phyloP scores from a whole-genome alignment of 2,888 invertebrate species.

The Pasiphila rectangulata region DNA sequence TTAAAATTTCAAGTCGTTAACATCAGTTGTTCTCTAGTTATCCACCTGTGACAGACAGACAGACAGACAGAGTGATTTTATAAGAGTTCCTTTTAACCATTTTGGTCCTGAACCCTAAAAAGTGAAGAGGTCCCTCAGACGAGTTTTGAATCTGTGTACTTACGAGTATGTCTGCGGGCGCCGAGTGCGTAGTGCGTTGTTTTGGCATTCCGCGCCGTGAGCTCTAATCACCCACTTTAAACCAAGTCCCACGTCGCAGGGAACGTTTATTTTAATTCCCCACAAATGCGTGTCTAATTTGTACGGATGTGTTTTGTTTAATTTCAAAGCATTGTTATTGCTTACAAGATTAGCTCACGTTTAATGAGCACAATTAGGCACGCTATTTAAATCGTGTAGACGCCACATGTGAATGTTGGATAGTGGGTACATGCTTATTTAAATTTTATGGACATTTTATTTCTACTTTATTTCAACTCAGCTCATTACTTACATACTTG shows the following conservation, averaged over 20 bases:
- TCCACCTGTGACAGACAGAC: no score
- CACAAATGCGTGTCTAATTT: slow-evolving; percentile 72
- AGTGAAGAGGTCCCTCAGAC: neutral
- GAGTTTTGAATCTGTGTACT: no score
- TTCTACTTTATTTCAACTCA: no score
- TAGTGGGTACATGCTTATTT: neutral
- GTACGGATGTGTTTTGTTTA: slow-evolving; percentile 63
- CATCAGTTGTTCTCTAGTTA: no score
- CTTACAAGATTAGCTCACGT: slow-evolving; percentile 33
- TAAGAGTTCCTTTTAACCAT: no score
- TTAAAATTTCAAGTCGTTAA: no score
- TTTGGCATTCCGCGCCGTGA: slow-evolving; percentile 55
- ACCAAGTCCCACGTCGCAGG: slow-evolving; percentile 59
- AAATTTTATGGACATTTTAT: neutral
- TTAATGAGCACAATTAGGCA: slow-evolving; percentile 30
- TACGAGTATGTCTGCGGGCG: slow-evolving; percentile 40
- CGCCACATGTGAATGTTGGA: neutral
- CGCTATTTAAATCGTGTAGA: slow-evolving; percentile 21
- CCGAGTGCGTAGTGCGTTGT: slow-evolving; percentile 52
- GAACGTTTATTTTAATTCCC: slow-evolving; percentile 71
- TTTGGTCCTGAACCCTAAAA: no score
- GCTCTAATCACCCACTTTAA: slow-evolving; percentile 69
- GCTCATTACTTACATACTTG: no score
- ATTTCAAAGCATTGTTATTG: slow-evolving; percentile 58
- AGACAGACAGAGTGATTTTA: no score